Conservation (phyloP, 2,888 invertebrate species). For the Pseudococcus jackbeardsleyi region DNA sequence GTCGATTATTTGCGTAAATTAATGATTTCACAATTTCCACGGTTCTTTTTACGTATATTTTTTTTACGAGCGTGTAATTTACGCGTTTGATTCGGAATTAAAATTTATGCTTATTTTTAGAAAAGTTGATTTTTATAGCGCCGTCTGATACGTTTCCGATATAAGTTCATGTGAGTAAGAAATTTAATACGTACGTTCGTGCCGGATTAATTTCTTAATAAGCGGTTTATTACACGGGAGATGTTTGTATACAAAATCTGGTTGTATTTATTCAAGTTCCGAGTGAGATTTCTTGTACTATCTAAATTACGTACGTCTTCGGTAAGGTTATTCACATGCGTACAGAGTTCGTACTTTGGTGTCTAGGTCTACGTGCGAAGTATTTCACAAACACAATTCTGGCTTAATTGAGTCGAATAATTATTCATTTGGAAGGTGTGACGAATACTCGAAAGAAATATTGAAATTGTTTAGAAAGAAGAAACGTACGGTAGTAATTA, state of each 20-base stretch:
- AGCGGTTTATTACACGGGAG: not conserved
- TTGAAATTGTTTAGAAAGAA: not conserved
- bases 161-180: not conserved
- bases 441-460: not conserved
- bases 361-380: too few relatives aligned
- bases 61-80: slow-evolving; percentile 13
- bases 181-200: not conserved
- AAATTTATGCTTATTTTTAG: slow-evolving; percentile 24
- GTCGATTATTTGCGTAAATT: slow-evolving; percentile 42
- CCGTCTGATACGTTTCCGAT: not conserved
- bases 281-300: too few relatives aligned
- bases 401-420: not conserved
- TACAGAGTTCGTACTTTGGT: too few relatives aligned
- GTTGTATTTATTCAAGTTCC: too few relatives aligned
- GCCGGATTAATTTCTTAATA: not conserved
- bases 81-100: not conserved
- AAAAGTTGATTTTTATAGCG: slow-evolving; percentile 24
- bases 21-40: slow-evolving; percentile 40
- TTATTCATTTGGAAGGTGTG: not conserved
- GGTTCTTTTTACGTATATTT: not conserved
- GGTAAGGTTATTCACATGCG: too few relatives aligned
- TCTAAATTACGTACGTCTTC: too few relatives aligned
- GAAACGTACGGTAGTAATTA: not conserved
- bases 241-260: too few relatives aligned
- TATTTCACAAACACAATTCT: not conserved